These are phyloP conservation scores for Numida meleagris DNA, from an alignment of 2,113 vertebrate species.

Conservation along the genomic window DNA sequence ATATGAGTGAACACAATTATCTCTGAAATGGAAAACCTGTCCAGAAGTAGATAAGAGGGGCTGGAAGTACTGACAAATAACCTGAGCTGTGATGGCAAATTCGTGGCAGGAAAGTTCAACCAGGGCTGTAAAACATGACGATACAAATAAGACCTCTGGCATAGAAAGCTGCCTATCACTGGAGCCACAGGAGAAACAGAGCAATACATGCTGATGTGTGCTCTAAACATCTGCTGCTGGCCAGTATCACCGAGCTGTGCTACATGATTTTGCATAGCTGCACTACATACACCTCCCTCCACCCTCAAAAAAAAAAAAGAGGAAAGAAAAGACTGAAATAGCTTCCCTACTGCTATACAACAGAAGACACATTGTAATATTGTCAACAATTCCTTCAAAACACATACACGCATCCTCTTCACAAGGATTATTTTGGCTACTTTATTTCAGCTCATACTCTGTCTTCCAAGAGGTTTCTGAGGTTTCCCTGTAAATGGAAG, in stretches of 20 bases:
- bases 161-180: background rate
- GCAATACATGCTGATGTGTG: background rate
- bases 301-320: too few relatives aligned
- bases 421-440: background rate
- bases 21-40: conserved; percentile 15
- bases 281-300: background rate
- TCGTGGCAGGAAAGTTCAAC: background rate
- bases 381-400: background rate
- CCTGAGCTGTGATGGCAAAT: background rate
- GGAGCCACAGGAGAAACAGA: background rate
- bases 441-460: background rate
- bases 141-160: background rate
- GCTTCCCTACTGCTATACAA: background rate
- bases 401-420: background rate
- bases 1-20: background rate
- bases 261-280: background rate
- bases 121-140: background rate
- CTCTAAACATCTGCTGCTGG: background rate
- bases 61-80: background rate
- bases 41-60: background rate
- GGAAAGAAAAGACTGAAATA: background rate
- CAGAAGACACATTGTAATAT: background rate
- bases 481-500: background rate
- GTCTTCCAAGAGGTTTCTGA: background rate
- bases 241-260: background rate